Conservation (phyloP, 1,140 invertebrate genomes). For the Lethrus apterus region DNA sequence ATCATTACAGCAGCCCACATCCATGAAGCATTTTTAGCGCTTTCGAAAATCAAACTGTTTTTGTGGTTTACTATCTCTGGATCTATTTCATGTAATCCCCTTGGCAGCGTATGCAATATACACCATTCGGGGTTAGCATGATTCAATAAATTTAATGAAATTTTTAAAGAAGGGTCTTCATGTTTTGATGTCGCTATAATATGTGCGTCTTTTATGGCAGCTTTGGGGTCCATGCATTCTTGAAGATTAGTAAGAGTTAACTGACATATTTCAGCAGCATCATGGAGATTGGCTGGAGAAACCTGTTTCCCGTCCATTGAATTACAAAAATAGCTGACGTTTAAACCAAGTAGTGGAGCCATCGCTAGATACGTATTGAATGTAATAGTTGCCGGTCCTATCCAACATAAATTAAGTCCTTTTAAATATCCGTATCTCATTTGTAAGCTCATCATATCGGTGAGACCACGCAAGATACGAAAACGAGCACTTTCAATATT, state of each 20-base stretch:
- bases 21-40: not conserved
- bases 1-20: constrained; percentile 8
- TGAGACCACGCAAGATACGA: not conserved
- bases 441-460: constrained; percentile 1
- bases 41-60: not conserved
- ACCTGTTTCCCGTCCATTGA: not conserved
- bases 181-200: too few species aligned
- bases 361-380: constrained; percentile 10
- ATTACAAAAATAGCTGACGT: constrained; percentile 3
- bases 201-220: too few species aligned
- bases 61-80: constrained; percentile 3
- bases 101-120: too few species aligned
- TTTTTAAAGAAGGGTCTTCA: too few species aligned
- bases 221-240: too few species aligned
- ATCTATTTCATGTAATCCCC: not conserved
- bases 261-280: too few species aligned
- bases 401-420: not conserved
- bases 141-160: too few species aligned
- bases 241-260: too few species aligned
- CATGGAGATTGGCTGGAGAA: not conserved
- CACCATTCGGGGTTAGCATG: too few species aligned
- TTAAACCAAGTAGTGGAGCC: not conserved
- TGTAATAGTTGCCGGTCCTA: not conserved
- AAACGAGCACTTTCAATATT: too few species aligned
- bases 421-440: not conserved